Conservation (phyloP, 1,140 invertebrate species). For the Reticulitermes speratus region DNA sequence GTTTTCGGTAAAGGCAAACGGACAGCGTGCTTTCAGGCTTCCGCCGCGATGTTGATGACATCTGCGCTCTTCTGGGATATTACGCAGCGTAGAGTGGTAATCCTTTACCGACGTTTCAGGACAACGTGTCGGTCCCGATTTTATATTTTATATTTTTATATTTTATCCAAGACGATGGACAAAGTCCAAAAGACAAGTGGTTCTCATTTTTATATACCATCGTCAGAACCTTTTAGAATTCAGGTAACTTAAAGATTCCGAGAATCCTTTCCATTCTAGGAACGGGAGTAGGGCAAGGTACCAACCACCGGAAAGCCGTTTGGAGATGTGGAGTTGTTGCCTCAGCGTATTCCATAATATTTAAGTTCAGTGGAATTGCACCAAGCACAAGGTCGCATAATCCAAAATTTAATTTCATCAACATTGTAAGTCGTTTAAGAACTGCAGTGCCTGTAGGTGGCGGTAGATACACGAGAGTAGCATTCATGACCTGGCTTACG, state of each 20-base stretch:
- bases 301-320: not conserved
- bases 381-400: not conserved
- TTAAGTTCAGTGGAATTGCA: not conserved
- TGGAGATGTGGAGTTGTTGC: not conserved
- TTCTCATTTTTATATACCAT: no score
- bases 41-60: no score
- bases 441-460: not conserved
- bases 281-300: not conserved
- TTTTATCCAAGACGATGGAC: no score
- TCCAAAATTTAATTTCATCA: not conserved
- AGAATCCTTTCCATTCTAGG: not conserved
- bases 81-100: no score
- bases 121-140: no score
- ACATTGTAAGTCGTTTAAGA: not conserved
- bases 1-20: no score
- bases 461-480: not conserved
- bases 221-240: no score
- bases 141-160: no score
- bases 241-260: not conserved
- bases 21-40: no score
- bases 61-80: no score
- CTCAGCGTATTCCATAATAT: not conserved
- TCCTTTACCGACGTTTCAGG: no score
- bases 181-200: no score
- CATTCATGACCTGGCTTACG: not conserved